Percentiles rank a stretch among this genome's conserved stretches.
Conservation (phyloP, 2,113 vertebrate genomes). For the Eira barbara region DNA sequence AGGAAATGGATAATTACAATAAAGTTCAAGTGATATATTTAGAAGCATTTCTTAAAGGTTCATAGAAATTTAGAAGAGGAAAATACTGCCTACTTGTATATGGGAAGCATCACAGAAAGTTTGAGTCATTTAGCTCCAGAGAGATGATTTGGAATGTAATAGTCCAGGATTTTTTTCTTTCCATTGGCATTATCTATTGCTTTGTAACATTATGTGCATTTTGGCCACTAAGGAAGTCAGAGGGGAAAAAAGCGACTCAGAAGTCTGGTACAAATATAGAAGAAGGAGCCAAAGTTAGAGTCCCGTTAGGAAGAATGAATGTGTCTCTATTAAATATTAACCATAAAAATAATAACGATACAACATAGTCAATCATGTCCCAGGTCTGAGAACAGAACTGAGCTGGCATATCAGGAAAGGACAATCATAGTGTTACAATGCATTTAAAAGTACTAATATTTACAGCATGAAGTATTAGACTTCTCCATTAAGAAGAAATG, state of each 20-base stretch:
- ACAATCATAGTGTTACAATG: background rate
- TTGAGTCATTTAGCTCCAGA: background rate
- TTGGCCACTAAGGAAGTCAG: background rate
- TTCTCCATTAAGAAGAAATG: background rate
- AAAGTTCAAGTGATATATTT: background rate
- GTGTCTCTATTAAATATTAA: background rate
- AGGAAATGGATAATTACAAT: background rate
- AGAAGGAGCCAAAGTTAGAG: background rate
- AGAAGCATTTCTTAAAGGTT: background rate
- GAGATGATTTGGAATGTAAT: background rate
- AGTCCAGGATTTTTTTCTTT: background rate
- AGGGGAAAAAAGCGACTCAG: background rate
- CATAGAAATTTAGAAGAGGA: background rate
- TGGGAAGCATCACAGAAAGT: background rate
- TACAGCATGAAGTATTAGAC: background rate
- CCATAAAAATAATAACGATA: background rate
- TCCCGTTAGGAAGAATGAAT: background rate
- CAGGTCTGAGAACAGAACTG: background rate
- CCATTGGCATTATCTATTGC: background rate
- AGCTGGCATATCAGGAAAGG: background rate
- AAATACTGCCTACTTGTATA: background rate
- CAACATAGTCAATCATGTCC: background rate
- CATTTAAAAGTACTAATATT: background rate
- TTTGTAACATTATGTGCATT: background rate
- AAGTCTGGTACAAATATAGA: background rate